A percentile compares a stretch with the other conserved stretches of the same genome.
phyloP scores from a whole-genome alignment of 2,113 vertebrate species.

The Urocolius indicus region DNA sequence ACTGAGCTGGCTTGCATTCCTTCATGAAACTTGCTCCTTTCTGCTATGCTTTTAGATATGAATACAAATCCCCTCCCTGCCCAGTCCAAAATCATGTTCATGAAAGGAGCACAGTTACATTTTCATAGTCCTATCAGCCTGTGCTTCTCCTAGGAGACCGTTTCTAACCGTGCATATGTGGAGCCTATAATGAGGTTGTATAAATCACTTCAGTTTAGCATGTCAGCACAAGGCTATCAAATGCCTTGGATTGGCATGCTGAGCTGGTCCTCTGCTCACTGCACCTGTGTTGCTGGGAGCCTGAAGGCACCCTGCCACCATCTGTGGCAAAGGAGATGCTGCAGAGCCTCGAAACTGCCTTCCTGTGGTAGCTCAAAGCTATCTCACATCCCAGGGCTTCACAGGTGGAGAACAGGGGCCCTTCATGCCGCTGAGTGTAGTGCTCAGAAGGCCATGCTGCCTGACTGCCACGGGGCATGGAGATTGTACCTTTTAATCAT shows the following conservation, averaged over 20 bases:
- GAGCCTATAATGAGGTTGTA: not conserved
- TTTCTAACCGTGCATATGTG: not conserved
- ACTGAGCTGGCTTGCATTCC: not conserved
- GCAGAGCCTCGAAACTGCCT: not conserved
- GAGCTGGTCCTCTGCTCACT: not conserved
- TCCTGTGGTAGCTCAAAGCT: not conserved
- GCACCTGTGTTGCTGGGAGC: not conserved
- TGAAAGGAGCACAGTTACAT: not conserved
- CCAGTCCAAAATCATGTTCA: not conserved
- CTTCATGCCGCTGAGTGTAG: not conserved
- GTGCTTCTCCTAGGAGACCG: not conserved
- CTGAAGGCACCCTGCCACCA: not conserved
- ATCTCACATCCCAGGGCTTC: not conserved
- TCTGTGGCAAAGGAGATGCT: not conserved
- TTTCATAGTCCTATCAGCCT: not conserved
- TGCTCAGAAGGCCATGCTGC: not conserved
- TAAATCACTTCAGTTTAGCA: not conserved
- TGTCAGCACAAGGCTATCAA: not conserved
- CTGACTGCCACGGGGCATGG: accelerated
- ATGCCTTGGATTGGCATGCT: not conserved
- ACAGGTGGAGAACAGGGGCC: not conserved
- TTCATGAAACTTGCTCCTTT: not conserved
- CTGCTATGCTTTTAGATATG: not conserved
- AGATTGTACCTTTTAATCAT: not conserved
- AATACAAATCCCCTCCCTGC: not conserved